Base-by-base conservation (phyloP, 2,888 invertebrate species). In the Acleris laterana region DNA sequence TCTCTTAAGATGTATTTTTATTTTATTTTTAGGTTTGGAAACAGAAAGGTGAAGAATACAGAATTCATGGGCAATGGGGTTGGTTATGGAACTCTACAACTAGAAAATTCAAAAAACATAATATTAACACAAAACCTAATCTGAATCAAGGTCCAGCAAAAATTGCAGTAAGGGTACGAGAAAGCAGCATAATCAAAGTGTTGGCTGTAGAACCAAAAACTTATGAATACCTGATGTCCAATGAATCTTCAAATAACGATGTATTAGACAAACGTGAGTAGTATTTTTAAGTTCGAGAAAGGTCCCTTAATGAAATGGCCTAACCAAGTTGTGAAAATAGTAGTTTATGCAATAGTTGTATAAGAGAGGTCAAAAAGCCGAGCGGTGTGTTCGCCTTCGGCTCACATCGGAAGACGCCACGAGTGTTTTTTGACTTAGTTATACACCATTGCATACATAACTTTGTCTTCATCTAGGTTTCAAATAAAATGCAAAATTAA, bases 21-120 rank as follows among this genome's bases (percentile, higher is more conserved):
- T 38, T 38, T 38, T 61, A 49, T 19, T 38, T 57, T 68, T 63
- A 94, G 94, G 94, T 97, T 22, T 98, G 98, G 97, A 99, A 99
- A 85, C 98, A 99, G 90, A 99, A 98, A 88, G 99, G 99, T 0
- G 99, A 99, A 89, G 99, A 99, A 79, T 99, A 99, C 84, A 94
- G 99, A 71, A 96, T 99, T 51, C 98, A 98, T 80, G 99, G 99
- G 0, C 96, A 97, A 76, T 98, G 99, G 96, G 99, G 99, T n/a
- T 99, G 99, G 99, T 89, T 97, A 59, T 99, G 98, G 98, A 94
- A 97, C 65, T 96, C 97, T 0, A 90, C 94, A 4, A 94, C 95
- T 64, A 93, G 97, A 69, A 95, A 94, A 75, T 94, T 94, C 74
- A 93, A 94, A 91, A 85, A 89, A 68, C 78, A 82, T 69, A 74